Conservation (phyloP, 2,113 vertebrate genomes). For the Calidris pugnax region DNA sequence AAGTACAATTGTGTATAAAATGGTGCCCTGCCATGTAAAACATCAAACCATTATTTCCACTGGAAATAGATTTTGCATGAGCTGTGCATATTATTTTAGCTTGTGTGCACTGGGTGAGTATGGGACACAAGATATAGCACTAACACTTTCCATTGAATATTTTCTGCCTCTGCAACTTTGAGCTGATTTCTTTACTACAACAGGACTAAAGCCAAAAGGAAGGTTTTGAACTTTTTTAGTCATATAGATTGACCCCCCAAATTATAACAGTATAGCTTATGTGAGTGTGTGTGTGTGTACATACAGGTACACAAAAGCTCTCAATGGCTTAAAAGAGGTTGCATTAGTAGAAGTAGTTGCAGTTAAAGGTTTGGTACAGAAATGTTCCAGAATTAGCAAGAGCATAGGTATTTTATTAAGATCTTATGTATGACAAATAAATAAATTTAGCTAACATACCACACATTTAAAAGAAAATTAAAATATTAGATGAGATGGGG, state of each 20-base stretch:
- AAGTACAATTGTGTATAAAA: not conserved
- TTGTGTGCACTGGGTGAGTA: not conserved
- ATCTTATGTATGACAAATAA: not conserved
- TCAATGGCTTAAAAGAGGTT: not conserved
- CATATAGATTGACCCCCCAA: not conserved
- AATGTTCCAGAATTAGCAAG: not conserved
- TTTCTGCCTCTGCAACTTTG: not conserved
- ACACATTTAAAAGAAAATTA: not conserved
- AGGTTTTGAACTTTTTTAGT: not conserved
- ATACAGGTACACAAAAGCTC: not conserved
- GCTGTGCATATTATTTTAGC: not conserved
- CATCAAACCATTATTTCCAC: not conserved
- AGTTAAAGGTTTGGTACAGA: not conserved
- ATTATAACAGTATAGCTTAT: not conserved
- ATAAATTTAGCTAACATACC: not conserved
- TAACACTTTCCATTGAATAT: not conserved
- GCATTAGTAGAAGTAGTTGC: not conserved
- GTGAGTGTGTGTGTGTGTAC: fast-evolving
- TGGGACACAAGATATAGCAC: not conserved
- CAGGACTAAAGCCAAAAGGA: not conserved
- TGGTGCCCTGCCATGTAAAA: not conserved
- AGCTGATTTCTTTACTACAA: not conserved
- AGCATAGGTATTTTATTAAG: fast-evolving
- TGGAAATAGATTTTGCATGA: not conserved
- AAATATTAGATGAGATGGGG: not conserved